Evolutionary conservation across 2,113 vertebrate species (phyloP), one percentile per base, ranked within the genome.

Genomic region (Hypomesus transpacificus): DNA sequence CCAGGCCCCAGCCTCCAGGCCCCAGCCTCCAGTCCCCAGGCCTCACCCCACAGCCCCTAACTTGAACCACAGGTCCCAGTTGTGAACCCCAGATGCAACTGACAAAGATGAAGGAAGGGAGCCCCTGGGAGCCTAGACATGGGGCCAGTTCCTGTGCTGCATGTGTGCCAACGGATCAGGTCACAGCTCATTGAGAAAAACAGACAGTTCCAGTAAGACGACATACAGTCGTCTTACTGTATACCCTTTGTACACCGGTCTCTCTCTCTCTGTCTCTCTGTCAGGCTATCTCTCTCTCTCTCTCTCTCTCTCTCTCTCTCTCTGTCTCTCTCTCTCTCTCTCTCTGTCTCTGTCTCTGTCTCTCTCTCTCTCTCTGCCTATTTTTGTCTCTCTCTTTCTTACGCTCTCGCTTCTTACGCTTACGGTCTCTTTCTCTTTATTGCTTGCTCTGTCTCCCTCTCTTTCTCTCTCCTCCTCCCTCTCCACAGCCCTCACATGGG

Each of bases 171-270:
- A 75, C 76, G 71, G 75, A 62, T 76, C 71, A 75, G 57, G 76
- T 88, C 86, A 90, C 89, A 86, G 80, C 76, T 84, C 83, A 80
- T 68, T 90, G 84, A 89, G 82, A 89, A 89, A 89, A 90, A 89
- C 84, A 87, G 64, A 70, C 52, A 53, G 51, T 79, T 74, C 75
- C 86, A 86, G 87, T 86, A 75, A 88, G 69, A 73, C 3, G 26
- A 69, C 75, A 14, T 67, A 69, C 56, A 70, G 28, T 22, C n/a
- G n/a, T n/a, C n/a, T n/a, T n/a, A n/a, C n/a, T n/a, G n/a, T n/a
- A n/a, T n/a, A 65, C 46, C 59, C 20, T 59, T 50, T 9, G 4
- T 26, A 61, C 57, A 22, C 56, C 54, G 17, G 3, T 3, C 3
- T 17, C 14, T 14, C 24, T 18, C 1, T 20, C 70, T 72, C 59